Percentiles rank a stretch among this genome's conserved stretches.
Conservation (phyloP, 2,888 invertebrate species). For the Agriopis leucophaearia region DNA sequence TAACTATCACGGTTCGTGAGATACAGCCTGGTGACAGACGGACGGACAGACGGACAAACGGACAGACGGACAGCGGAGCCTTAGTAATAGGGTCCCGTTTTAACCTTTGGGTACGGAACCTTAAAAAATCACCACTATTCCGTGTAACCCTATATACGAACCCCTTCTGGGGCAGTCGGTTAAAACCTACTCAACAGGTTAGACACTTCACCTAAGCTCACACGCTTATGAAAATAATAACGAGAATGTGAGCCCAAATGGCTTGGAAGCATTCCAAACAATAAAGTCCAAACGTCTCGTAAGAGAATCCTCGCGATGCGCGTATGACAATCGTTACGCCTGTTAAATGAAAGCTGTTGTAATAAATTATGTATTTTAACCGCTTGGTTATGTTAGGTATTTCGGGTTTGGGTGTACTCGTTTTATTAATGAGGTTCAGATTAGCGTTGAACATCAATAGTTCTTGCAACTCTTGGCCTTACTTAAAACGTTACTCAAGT, state of each 20-base stretch:
- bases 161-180: too few relatives aligned
- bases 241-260: slow-evolving; percentile 9
- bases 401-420: not conserved
- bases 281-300: slow-evolving; percentile 26
- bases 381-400: slow-evolving; percentile 12
- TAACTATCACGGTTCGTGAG: too few relatives aligned
- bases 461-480: not conserved
- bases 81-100: too few relatives aligned
- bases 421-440: slow-evolving; percentile 6
- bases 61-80: too few relatives aligned
- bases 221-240: slow-evolving; percentile 23
- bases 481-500: too few relatives aligned
- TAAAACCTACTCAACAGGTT: not conserved
- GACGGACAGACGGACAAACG: too few relatives aligned
- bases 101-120: too few relatives aligned
- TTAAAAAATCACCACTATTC: too few relatives aligned
- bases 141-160: too few relatives aligned
- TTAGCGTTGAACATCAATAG: not conserved
- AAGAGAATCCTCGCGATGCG: slow-evolving; percentile 18
- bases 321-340: slow-evolving; percentile 25
- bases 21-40: too few relatives aligned
- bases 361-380: slow-evolving; percentile 29
- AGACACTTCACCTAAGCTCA: not conserved
- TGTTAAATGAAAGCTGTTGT: slow-evolving; percentile 21
- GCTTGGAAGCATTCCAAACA: slow-evolving; percentile 31